Conservation (phyloP, 2,888 invertebrate species). For the Colletes collaris region DNA sequence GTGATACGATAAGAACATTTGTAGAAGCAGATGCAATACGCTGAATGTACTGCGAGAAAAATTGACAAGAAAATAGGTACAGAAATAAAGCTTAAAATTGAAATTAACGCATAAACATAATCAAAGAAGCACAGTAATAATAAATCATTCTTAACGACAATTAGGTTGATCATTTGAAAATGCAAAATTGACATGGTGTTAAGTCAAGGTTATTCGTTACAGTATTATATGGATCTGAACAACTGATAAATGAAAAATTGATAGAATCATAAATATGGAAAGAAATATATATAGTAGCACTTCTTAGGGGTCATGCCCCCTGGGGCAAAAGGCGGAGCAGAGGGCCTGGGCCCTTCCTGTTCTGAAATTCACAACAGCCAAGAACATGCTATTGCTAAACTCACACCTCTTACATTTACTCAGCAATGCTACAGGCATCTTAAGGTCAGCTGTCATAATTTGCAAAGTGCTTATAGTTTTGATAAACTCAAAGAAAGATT, state of each 20-base stretch:
- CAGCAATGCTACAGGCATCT: constrained; percentile 81
- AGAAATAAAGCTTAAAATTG: constrained; percentile 40
- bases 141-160: constrained; percentile 26
- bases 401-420: constrained; percentile 71
- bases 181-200: constrained; percentile 45
- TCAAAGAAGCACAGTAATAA: constrained; percentile 32
- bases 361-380: constrained; percentile 78
- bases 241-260: constrained; percentile 57
- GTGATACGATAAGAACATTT: constrained; percentile 24
- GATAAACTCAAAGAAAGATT: constrained; percentile 35
- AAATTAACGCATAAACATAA: constrained; percentile 41
- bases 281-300: constrained; percentile 61
- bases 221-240: constrained; percentile 59
- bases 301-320: constrained; percentile 80
- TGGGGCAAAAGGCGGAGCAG: constrained; percentile 79
- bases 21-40: constrained; percentile 18
- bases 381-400: constrained; percentile 72
- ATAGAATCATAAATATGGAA: constrained; percentile 66
- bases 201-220: constrained; percentile 60
- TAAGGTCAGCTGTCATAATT: constrained; percentile 78
- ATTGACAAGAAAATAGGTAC: neutral
- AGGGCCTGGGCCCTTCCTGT: constrained; percentile 80
- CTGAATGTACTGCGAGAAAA: constrained; percentile 14
- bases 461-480: constrained; percentile 57
- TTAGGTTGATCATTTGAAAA: constrained; percentile 40